phyloP scores from a whole-genome alignment of 2,888 invertebrate species.

The Aphrophora alni region DNA sequence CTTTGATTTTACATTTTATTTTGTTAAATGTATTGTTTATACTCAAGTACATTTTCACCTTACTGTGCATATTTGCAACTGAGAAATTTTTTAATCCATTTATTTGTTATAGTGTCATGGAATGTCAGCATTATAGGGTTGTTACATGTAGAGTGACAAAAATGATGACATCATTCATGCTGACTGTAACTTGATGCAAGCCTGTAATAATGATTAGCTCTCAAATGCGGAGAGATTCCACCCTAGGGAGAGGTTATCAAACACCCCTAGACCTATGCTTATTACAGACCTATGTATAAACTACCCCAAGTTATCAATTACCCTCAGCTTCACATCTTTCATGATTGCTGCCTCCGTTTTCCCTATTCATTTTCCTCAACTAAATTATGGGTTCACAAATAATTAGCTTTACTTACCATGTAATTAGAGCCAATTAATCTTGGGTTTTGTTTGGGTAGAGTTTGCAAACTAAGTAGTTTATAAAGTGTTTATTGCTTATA shows the following conservation, averaged over 20 bases:
- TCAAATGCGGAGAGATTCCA: background rate
- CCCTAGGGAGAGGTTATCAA: background rate
- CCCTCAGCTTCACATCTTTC: background rate
- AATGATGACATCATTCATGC: background rate
- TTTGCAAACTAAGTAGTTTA: background rate
- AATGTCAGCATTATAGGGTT: background rate
- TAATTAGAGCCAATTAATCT: background rate
- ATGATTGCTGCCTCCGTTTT: constrained; percentile 10
- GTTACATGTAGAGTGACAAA: background rate
- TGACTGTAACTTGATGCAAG: background rate
- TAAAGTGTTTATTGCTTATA: background rate
- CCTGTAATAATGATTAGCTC: constrained; percentile 4
- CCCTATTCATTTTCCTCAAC: constrained; percentile 1
- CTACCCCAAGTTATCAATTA: background rate
- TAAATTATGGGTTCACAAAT: background rate
- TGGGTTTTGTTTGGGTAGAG: background rate
- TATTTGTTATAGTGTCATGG: background rate
- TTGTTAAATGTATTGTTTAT: no score
- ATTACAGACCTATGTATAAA: background rate
- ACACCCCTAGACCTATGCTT: background rate
- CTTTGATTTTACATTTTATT: no score
- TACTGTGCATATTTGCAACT: no score
- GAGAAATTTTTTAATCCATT: no score
- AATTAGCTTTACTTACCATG: background rate
- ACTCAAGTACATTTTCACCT: no score